phyloP scores from a whole-genome alignment of 2,113 vertebrate genomes.

The Trogon surrucura region DNA sequence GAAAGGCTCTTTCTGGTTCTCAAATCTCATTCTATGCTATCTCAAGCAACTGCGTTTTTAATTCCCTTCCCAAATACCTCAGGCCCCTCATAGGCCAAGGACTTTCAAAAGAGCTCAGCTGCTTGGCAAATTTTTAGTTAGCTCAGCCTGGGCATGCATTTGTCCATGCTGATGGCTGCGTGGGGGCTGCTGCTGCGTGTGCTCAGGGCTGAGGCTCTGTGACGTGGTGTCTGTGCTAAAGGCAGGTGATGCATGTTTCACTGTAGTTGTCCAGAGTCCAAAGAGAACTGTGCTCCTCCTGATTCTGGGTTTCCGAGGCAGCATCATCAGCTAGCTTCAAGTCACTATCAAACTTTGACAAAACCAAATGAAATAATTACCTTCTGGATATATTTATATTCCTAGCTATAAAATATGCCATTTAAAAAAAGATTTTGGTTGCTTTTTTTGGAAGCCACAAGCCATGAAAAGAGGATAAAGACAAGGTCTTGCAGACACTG shows the following conservation, averaged over 20 bases:
- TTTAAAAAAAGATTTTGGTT: not conserved
- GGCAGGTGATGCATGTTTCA: not conserved
- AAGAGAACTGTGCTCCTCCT: not conserved
- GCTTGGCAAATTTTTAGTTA: not conserved
- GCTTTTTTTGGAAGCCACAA: not conserved
- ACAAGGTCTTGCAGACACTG: not conserved
- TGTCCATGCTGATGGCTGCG: not conserved
- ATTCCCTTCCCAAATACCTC: not conserved
- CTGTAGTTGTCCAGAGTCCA: not conserved
- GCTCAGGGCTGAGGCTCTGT: not conserved
- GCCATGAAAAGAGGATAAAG: not conserved
- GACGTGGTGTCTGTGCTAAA: not conserved
- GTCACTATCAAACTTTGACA: not conserved
- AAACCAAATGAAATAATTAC: not conserved
- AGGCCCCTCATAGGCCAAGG: not conserved
- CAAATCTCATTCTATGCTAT: not conserved
- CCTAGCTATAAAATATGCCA: not conserved
- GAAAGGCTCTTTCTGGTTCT: not conserved
- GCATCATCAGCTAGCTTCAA: not conserved
- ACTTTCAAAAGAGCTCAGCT: not conserved
- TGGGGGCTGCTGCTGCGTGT: not conserved
- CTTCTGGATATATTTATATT: not conserved
- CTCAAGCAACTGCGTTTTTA: not conserved
- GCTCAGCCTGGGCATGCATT: not conserved
- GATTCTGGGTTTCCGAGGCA: not conserved